Evolutionary conservation across 92 coral and sea anemone species (phyloP), one percentile per base, ranked within the genome.

Genomic region (Siderastrea radians): DNA sequence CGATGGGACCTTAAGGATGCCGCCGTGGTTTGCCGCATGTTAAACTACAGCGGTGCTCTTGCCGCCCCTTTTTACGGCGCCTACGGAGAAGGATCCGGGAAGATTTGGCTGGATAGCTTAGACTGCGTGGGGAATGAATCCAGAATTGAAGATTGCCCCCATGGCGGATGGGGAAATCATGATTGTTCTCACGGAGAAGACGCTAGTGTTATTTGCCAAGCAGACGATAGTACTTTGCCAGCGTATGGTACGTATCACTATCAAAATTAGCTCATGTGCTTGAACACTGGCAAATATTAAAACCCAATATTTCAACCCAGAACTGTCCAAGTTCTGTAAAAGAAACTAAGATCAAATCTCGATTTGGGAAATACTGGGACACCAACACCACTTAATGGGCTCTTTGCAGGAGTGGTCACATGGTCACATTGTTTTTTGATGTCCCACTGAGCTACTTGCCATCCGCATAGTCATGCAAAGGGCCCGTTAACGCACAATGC

Each of bases 201-300:
- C 47, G 86, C 86, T 10, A 69, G 86, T 46, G 86, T 82, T n/a
- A 82, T 82, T 63, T 82, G 86, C 78, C 77, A 82, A 58, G 54
- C 78, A 57, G 71, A 82, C 75, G 71, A 82, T n/a, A 82, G 78
- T 8, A 70, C 69, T 4, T 10, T 82, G 14, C 86, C 86, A 44
- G 44, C 54, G 9, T 82, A 57, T 14, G 86, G 86, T 82, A 49
- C 9, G 86, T 6, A 7, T 26, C 7, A 1, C 46, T 26, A 26
- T 26, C 38, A 26, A 26, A 26, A 26, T 26, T 26, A 26, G 38
- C 38, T 26, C 38, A 26, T 26, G 38, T 26, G 38, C 38, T 26
- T 26, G 38, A 26, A 26, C 38, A 26, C 38, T 26, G 38, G 38
- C 38, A 26, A 26, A 26, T 26, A 26, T 26, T 26, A 26, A 26